These are phyloP conservation scores for Tragelaphus buxtoni DNA, from an alignment of 2,113 vertebrate genomes.

Conservation along the genomic window DNA sequence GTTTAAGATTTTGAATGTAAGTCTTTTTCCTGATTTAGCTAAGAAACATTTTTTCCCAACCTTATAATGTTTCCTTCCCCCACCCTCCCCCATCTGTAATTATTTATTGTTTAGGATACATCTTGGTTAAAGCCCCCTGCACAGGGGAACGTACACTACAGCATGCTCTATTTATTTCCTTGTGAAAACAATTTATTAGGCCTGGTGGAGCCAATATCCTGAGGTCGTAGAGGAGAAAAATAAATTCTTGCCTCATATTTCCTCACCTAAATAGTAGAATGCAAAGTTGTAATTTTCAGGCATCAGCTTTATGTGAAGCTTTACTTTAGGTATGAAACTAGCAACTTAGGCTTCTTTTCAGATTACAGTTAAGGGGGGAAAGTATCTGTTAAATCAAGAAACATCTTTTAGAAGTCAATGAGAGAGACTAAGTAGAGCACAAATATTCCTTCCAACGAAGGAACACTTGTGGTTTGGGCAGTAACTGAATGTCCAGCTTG, in stretches of 20 bases:
- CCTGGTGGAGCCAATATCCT: constrained; percentile 56
- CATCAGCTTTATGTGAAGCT: constrained; percentile 6
- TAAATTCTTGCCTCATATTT: constrained; percentile 56
- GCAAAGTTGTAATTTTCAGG: constrained; percentile 44
- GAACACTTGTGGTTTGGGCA: neutral
- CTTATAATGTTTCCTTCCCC: neutral
- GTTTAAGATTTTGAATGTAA: neutral
- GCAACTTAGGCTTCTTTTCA: neutral
- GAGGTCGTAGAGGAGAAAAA: constrained; percentile 48
- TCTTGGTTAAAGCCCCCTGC: constrained; percentile 17
- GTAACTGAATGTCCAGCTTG: neutral
- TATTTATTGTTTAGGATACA: constrained; percentile 57
- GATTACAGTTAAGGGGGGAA: neutral
- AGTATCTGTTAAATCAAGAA: neutral
- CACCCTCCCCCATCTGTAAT: neutral
- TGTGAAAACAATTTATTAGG: constrained; percentile 63
- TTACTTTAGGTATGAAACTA: neutral
- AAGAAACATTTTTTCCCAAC: neutral
- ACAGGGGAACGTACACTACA: constrained; percentile 24
- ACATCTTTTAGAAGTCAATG: constrained; percentile 52
- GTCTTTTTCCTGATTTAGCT: neutral
- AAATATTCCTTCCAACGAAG: constrained; percentile 12
- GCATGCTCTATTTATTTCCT: constrained; percentile 54
- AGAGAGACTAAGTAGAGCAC: neutral
- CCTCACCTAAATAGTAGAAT: constrained; percentile 54